Evolutionary conservation across 2,888 invertebrate species (phyloP).

Genomic region (Eupelmus urozonus): DNA sequence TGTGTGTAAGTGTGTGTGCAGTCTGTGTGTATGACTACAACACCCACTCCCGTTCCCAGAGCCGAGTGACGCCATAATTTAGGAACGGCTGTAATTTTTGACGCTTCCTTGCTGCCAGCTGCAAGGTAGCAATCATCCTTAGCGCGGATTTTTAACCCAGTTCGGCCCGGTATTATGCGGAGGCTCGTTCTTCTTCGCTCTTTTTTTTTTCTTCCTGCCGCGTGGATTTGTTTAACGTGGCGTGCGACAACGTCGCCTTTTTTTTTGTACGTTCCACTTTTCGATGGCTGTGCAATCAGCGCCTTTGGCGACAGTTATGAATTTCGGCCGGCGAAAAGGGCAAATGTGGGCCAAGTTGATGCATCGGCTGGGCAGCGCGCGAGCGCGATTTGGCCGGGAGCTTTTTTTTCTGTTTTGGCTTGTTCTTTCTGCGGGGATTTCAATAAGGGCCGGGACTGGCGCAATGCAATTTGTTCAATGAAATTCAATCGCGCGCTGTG

Average conservation of each 20-base stretch:
- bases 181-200: not conserved
- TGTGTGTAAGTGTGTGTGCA: not conserved
- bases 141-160: no score
- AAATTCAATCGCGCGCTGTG: no score
- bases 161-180: not conserved
- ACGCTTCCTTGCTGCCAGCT: not conserved
- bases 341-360: slow-evolving; percentile 27
- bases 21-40: no score
- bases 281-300: slow-evolving; percentile 20
- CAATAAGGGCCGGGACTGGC: no score
- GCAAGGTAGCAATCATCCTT: no score
- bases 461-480: no score
- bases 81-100: not conserved
- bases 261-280: slow-evolving; percentile 16
- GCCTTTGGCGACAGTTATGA: not conserved
- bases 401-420: not conserved
- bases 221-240: not conserved
- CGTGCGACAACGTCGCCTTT: not conserved
- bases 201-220: not conserved
- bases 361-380: not conserved
- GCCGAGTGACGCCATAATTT: not conserved
- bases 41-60: not conserved
- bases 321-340: not conserved
- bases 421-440: no score
- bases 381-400: not conserved